Conservation (phyloP, 2,888 invertebrate genomes). For the Clivina fossor region DNA sequence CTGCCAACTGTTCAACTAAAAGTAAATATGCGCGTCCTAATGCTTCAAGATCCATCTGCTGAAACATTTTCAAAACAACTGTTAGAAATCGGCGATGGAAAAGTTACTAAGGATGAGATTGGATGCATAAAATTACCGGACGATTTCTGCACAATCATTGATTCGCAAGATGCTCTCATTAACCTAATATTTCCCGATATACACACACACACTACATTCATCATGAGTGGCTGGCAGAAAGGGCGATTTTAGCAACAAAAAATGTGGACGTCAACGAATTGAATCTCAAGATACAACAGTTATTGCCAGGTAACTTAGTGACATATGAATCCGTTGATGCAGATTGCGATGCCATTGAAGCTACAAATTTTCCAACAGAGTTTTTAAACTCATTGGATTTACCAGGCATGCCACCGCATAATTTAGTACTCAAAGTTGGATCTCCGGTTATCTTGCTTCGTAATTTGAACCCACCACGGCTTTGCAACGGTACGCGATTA, state of each 20-base stretch:
- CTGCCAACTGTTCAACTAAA: no score
- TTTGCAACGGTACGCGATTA: constrained; percentile 33
- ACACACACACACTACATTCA: constrained; percentile 41
- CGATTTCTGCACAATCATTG: constrained; percentile 42
- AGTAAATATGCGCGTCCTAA: constrained; percentile 42
- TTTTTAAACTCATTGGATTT: constrained; percentile 40
- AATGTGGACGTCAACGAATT: constrained; percentile 43
- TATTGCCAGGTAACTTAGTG: constrained; percentile 32
- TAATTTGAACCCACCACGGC: constrained; percentile 33
- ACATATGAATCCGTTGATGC: constrained; percentile 37
- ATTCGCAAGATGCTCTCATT: constrained; percentile 29
- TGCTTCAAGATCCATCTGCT: constrained; percentile 43
- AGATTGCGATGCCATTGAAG: constrained; percentile 35
- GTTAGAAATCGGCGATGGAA: constrained; percentile 39
- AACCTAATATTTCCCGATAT: constrained; percentile 39
- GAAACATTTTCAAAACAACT: constrained; percentile 42
- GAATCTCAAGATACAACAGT: constrained; percentile 36
- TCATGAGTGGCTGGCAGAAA: constrained; percentile 44
- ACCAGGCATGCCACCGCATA: constrained; percentile 35
- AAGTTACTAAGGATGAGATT: constrained; percentile 39
- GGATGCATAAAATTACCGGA: constrained; percentile 40
- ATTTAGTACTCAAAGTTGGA: constrained; percentile 36
- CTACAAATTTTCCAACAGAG: constrained; percentile 37
- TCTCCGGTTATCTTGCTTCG: constrained; percentile 27
- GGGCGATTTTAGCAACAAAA: constrained; percentile 46